These are phyloP conservation scores for Cynoglossus semilaevis DNA, from an alignment of 2,113 vertebrate species.

Conservation along the genomic window DNA sequence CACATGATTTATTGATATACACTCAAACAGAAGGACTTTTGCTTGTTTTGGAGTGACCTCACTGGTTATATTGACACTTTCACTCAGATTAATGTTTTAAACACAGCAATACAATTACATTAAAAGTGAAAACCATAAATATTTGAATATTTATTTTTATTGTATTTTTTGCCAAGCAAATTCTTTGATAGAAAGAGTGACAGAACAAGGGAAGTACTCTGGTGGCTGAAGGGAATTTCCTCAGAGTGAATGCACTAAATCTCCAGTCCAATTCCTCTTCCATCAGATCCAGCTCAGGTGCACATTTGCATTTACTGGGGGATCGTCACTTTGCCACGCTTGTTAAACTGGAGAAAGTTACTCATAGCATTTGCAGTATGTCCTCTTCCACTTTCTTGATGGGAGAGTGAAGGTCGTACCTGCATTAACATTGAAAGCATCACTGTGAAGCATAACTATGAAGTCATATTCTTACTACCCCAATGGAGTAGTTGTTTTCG, in stretches of 20 bases:
- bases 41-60: neutral
- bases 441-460: neutral
- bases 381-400: conserved; percentile 71
- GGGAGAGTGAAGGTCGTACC: conserved; percentile 74
- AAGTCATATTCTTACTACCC: neutral
- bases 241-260: conserved; percentile 74
- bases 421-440: conserved; percentile 38
- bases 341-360: conserved; percentile 13
- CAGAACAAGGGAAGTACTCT: conserved; percentile 1
- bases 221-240: conserved; percentile 60
- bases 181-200: conserved; percentile 3
- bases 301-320: conserved; percentile 74
- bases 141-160: neutral
- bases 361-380: conserved; percentile 65
- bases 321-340: conserved; percentile 73
- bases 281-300: conserved; percentile 79
- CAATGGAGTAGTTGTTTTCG: neutral
- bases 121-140: neutral
- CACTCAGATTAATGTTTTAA: neutral
- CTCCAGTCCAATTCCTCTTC: conserved; percentile 55
- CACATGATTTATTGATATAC: no score
- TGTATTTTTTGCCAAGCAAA: conserved; percentile 17
- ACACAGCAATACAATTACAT: neutral
- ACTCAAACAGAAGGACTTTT: neutral
- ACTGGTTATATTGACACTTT: neutral